Base-by-base conservation (phyloP, 2,797 vertebrate genomes). In the Nannoperca australis region DNA sequence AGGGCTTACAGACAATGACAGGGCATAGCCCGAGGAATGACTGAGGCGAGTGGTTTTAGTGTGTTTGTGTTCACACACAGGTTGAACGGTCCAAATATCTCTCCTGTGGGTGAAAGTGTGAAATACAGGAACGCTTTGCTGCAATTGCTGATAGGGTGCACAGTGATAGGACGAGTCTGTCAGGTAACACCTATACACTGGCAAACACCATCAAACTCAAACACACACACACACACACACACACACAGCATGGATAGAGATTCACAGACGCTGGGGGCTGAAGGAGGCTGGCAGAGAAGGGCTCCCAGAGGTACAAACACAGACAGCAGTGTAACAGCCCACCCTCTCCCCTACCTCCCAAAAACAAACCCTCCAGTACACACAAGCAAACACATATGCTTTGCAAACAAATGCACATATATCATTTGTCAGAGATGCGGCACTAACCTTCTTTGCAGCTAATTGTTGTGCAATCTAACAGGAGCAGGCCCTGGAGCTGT, bases 381-480 rank as follows among this genome's bases (percentile, higher is more conserved):
- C 71, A 76, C 68, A 86, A 78, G 87, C 85, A 89, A 79, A 88
- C 76, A 85, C 81, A 86, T 78, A 78, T 86, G 80, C 30, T 71
- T 67, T 27, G 51, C 62, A 81, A 70, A 85, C 79, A 85, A 85
- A 82, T 73, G 70, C 67, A 61, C 82, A 78, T 63, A 74, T 49
- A 81, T 85, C 73, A 86, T 74, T 85, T 81, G 72, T 71, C 63
- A 75, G 67, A 18, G 55, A 72, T 61, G 67, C 27, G 7, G 75
- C 68, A 53, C 53, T 69, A 76, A 79, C 72, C 73, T 85, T 85
- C 69, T 70, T 18, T 72, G 82, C 51, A 54, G 70, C 82, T 88
- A 90, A 90, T 84, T 92, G 85, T 83, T 85, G 83, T 86, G 82
- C 60, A 88, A 60, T 86, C 72, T 61, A 84, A 71, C 64, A 81